Percentiles rank a stretch among this genome's conserved stretches.
Evolutionary conservation across 2,888 invertebrate genomes (phyloP).

Genomic region (Nasonovia ribisnigri): DNA sequence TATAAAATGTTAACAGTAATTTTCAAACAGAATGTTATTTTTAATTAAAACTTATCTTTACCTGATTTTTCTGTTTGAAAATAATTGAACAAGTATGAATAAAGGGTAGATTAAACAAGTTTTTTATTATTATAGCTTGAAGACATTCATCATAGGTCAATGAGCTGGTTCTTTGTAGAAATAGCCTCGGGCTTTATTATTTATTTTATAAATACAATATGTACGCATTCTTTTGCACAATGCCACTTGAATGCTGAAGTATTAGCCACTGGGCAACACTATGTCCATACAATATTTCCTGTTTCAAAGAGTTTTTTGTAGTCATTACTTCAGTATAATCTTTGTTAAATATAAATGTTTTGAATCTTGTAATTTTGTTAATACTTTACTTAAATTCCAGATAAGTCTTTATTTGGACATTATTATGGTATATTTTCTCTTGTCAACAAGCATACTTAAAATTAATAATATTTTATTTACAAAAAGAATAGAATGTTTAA

Average conservation of each 20-base stretch:
- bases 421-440: background rate
- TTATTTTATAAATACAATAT: constrained; percentile 63
- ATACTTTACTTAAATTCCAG: background rate
- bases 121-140: constrained; percentile 38
- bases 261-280: constrained; percentile 52
- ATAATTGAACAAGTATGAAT: constrained; percentile 28
- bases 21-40: background rate
- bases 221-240: constrained; percentile 57
- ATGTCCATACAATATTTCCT: constrained; percentile 37
- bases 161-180: constrained; percentile 57
- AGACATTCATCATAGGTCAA: constrained; percentile 63
- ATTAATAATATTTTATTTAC: background rate
- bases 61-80: constrained; percentile 26
- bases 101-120: constrained; percentile 56
- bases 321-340: constrained; percentile 36
- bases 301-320: constrained; percentile 44
- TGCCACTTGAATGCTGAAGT: constrained; percentile 57
- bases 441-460: background rate
- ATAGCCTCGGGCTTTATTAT: constrained; percentile 55
- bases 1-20: background rate
- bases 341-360: background rate
- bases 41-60: background rate
- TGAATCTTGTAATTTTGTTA: background rate
- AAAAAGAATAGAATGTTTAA: background rate
- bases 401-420: background rate